Conservation (phyloP, 2,888 invertebrate genomes). For the Suillia variegata region DNA sequence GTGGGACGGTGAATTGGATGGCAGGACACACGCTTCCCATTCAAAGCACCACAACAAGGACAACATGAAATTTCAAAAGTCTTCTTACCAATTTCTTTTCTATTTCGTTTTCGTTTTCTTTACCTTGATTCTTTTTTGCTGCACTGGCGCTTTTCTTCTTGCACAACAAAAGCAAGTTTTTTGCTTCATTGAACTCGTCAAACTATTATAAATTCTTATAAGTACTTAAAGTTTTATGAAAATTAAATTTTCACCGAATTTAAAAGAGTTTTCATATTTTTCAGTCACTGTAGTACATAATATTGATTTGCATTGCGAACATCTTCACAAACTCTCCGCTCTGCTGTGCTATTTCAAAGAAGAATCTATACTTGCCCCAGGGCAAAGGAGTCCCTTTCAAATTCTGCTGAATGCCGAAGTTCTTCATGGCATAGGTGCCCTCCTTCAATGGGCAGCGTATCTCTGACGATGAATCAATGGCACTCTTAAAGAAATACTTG, state of each 20-base stretch:
- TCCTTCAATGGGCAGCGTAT: constrained; percentile 32
- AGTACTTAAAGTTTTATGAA: too few relatives aligned
- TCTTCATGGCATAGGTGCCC: constrained; percentile 6
- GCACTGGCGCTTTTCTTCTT: too few relatives aligned
- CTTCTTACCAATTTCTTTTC: too few relatives aligned
- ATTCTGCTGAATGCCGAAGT: constrained; percentile 4
- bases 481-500: constrained; percentile 30
- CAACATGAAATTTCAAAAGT: neutral
- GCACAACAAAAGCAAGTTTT: too few relatives aligned
- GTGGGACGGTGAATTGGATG: too few relatives aligned
- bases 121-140: too few relatives aligned
- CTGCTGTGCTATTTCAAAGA: constrained; percentile 9
- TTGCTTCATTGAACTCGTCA: too few relatives aligned
- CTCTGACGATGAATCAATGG: constrained; percentile 17
- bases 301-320: constrained; percentile 11
- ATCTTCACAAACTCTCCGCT: constrained; percentile 14
- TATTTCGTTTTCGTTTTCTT: too few relatives aligned
- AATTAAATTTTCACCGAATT: neutral
- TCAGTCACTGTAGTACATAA: too few relatives aligned
- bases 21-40: neutral
- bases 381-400: neutral
- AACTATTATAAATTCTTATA: too few relatives aligned
- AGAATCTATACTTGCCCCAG: constrained; percentile 9
- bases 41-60: neutral
- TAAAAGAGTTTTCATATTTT: too few relatives aligned